Percentiles rank a stretch among this genome's conserved stretches.
These are phyloP conservation scores for Mus spretus DNA, from an alignment of 2,797 vertebrate species.

Conservation along the genomic window DNA sequence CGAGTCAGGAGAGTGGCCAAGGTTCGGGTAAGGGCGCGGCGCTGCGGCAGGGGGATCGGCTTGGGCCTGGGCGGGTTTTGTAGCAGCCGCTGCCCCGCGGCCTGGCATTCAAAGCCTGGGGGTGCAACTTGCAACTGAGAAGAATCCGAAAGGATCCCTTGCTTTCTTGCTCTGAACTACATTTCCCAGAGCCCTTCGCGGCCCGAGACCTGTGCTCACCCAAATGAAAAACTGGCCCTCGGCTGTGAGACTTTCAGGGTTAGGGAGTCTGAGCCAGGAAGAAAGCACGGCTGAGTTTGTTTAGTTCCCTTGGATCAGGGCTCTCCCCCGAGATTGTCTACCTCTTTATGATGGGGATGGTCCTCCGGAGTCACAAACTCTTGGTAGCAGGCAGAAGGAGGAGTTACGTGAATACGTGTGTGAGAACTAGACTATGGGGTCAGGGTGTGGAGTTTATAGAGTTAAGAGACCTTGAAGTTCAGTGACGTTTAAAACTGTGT, in stretches of 20 bases:
- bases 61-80: neutral
- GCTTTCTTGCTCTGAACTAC: constrained; percentile 57
- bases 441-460: neutral
- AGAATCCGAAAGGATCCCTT: neutral
- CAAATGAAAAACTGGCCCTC: neutral
- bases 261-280: neutral
- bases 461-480: neutral
- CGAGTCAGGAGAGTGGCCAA: rapidly evolving
- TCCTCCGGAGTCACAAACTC: neutral
- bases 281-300: neutral
- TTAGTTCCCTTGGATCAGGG: neutral
- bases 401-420: neutral
- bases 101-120: neutral
- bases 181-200: constrained; percentile 73
- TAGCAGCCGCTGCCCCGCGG: neutral
- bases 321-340: too few relatives aligned
- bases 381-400: neutral
- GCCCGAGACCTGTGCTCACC: neutral
- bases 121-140: neutral
- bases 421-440: neutral
- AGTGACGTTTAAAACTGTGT: neutral
- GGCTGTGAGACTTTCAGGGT: neutral
- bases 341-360: neutral
- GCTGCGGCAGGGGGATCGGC: neutral
- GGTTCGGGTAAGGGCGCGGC: neutral